A percentile compares a stretch with the other conserved stretches of the same genome.
Conservation (phyloP, 1,140 invertebrate species). For the Dendroctonus valens region DNA sequence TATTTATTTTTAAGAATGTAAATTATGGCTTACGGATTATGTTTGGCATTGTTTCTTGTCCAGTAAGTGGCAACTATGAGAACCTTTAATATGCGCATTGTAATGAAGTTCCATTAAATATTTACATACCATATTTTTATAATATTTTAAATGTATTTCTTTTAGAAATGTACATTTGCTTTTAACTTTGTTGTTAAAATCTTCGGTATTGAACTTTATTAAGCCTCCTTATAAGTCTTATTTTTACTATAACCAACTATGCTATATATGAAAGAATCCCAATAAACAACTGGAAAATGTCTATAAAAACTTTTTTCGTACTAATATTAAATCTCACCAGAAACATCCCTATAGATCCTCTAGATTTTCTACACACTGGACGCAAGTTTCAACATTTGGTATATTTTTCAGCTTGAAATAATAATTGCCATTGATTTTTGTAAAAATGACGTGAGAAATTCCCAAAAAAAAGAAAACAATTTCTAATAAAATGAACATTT, state of each 20-base stretch:
- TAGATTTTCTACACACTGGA: too few relatives aligned
- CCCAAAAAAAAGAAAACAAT: not conserved
- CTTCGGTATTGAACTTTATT: constrained; percentile 3
- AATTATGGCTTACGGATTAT: constrained; percentile 21
- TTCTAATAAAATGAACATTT: constrained; percentile 26
- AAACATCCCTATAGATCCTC: too few relatives aligned
- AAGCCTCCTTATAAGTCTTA: constrained; percentile 21
- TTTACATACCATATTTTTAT: constrained; percentile 32
- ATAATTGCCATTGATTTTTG: too few relatives aligned
- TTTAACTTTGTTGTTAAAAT: constrained; percentile 24
- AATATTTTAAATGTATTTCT: constrained; percentile 27
- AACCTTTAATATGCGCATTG: not conserved
- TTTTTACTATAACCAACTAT: constrained; percentile 28
- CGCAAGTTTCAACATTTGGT: too few relatives aligned
- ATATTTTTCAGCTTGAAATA: too few relatives aligned
- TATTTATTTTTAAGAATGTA: constrained; percentile 22
- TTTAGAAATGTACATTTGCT: constrained; percentile 20
- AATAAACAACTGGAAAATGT: constrained; percentile 19
- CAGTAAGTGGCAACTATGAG: not conserved
- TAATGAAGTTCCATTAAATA: constrained; percentile 23
- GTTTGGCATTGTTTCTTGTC: not conserved
- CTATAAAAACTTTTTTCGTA: not conserved
- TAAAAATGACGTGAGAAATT: too few relatives aligned
- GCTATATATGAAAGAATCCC: constrained; percentile 12
- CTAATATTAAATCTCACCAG: too few relatives aligned